Evolutionary conservation across 2,888 invertebrate species (phyloP).

Genomic region (Tortrix viridana): DNA sequence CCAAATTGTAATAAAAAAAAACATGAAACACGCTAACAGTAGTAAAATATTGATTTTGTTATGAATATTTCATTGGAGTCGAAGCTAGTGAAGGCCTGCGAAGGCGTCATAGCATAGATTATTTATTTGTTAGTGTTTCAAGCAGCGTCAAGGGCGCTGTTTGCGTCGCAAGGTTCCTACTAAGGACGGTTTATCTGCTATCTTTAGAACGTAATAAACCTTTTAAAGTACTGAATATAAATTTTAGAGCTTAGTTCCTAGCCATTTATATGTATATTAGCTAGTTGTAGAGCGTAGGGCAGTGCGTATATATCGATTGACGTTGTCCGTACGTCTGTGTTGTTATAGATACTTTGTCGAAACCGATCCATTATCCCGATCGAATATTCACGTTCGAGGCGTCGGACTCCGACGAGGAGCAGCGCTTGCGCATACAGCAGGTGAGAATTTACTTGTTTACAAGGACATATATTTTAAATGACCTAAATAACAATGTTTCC

Average conservation of each 20-base stretch:
- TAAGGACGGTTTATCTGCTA: slow-evolving; percentile 39
- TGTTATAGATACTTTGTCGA: slow-evolving; percentile 84
- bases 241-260: slow-evolving; percentile 26
- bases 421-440: slow-evolving; percentile 80
- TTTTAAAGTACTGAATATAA: slow-evolving; percentile 16
- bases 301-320: slow-evolving; percentile 55
- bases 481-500: too few relatives aligned
- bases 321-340: slow-evolving; percentile 79
- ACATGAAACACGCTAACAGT: slow-evolving; percentile 7
- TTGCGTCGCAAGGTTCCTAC: slow-evolving; percentile 54
- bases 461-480: too few relatives aligned
- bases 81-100: slow-evolving; percentile 42
- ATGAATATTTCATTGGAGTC: slow-evolving; percentile 33
- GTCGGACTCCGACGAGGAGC: slow-evolving; percentile 79
- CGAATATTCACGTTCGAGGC: slow-evolving; percentile 81
- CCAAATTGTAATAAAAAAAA: neutral
- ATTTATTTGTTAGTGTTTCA: slow-evolving; percentile 47
- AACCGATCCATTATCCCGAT: slow-evolving; percentile 81
- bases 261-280: slow-evolving; percentile 35
- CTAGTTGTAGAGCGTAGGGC: slow-evolving; percentile 35
- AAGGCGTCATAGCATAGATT: slow-evolving; percentile 48
- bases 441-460: slow-evolving; percentile 53
- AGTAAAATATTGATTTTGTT: slow-evolving; percentile 25
- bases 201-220: slow-evolving; percentile 23
- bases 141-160: slow-evolving; percentile 55